Evolutionary conservation across 2,888 invertebrate species (phyloP), one percentile per base, ranked within the genome.

Genomic region (Octonoba sinensis): DNA sequence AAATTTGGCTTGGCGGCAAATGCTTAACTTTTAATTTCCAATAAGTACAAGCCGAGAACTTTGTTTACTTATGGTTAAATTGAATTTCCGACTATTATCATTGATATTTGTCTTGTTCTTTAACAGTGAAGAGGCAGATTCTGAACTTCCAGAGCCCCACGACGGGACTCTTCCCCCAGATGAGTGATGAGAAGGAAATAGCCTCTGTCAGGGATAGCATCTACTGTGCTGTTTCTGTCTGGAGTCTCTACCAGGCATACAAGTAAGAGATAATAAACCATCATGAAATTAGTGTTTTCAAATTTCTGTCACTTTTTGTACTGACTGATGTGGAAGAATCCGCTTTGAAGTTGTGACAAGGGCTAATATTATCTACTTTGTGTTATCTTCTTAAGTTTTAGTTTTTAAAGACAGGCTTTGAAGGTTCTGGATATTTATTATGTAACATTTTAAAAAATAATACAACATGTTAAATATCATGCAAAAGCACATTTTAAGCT

Each of bases 201-300:
- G 97, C 96, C 88, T 94, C 97, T 57, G 92, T 97, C 69, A 87
- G 91, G 84, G 99, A 99, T 87, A 97, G 97, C 89, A 94, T 99
- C 85, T 99, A 99, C 88, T 98, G 98, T 91, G 97, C 98, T 24
- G 93, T 96, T 83, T 95, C 97, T 4, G 93, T 97, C 46, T 99
- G 99, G 99, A 95, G 97, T 85, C 91, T 99, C 64, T 95, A 97
- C 88, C 97, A 98, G 89, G 96, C 99, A 11, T 99, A 98, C 89
- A 94, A 94, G 96, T 93, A 88, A 87, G 85, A 16, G 46, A 36
- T 59, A 3, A 46, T 27, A 2, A 2, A 6, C 27, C 27, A 27
- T 27, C 27, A 27, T 3, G 27, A 27, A 51, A 20, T 67, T 36
- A n/a, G 11, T 71, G 2, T n/a, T 51, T 57, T 24, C 20, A 60